Evolutionary conservation across 2,888 invertebrate species (phyloP).

Genomic region (Himalopsyche tibetana): DNA sequence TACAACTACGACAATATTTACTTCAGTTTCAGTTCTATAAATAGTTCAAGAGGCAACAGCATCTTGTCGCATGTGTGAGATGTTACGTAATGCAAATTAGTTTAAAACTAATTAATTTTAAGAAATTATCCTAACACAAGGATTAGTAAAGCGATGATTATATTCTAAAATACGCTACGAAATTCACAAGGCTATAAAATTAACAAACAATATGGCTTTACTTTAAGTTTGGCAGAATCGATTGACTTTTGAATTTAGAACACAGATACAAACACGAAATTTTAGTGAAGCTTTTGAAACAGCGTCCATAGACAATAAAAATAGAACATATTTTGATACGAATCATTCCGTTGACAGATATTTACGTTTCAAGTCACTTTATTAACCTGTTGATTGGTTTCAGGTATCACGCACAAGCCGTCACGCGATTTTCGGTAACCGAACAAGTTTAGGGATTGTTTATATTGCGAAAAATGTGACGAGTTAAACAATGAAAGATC

Average conservation of each 20-base stretch:
- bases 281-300: conserved; percentile 4
- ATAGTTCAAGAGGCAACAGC: neutral
- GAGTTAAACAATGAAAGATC: neutral
- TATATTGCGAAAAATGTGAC: neutral
- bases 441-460: neutral
- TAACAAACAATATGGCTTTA: neutral
- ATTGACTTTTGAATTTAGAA: conserved; percentile 10
- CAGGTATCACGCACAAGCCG: conserved; percentile 25
- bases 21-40: neutral
- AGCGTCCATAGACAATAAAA: conserved; percentile 9
- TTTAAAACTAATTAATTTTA: too few species aligned
- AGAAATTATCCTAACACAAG: too few species aligned
- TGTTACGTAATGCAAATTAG: neutral
- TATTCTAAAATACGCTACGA: neutral
- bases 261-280: neutral
- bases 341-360: neutral
- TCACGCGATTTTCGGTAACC: neutral
- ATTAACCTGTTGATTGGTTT: conserved; percentile 12
- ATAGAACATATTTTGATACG: neutral
- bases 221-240: neutral
- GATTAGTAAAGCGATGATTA: neutral
- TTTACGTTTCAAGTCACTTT: neutral
- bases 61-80: neutral
- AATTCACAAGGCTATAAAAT: neutral
- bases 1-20: conserved; percentile 7